Conservation (phyloP, 2,888 invertebrate species). For the Platycheirus rosarum region DNA sequence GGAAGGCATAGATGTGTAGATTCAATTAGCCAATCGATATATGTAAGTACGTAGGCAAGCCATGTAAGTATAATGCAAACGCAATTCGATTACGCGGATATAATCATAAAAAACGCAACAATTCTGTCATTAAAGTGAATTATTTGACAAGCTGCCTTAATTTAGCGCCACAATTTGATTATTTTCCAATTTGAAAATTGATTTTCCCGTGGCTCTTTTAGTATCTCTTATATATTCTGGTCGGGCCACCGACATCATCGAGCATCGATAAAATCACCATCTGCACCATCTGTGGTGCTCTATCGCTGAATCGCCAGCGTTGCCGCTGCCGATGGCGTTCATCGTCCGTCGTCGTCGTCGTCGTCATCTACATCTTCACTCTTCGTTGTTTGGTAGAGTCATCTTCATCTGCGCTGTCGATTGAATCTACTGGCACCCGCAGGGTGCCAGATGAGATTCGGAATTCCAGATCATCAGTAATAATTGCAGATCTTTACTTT, state of each 20-base stretch:
- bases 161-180: slow-evolving; percentile 75
- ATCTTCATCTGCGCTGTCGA: slow-evolving; percentile 69
- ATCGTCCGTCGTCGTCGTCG: neutral
- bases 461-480: slow-evolving; percentile 44
- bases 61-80: slow-evolving; percentile 24
- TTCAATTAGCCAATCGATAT: slow-evolving; percentile 41
- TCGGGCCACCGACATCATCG: slow-evolving; percentile 38
- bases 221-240: slow-evolving; percentile 14
- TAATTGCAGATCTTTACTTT: slow-evolving; percentile 58
- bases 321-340: neutral
- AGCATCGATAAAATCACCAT: slow-evolving; percentile 63
- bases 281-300: slow-evolving; percentile 37
- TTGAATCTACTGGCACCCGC: slow-evolving; percentile 69
- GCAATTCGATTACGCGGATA: slow-evolving; percentile 70
- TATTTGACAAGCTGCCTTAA: slow-evolving; percentile 75
- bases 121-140: slow-evolving; percentile 74
- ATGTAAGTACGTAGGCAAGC: slow-evolving; percentile 8
- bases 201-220: slow-evolving; percentile 52
- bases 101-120: slow-evolving; percentile 71
- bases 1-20: no score
- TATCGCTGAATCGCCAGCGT: slow-evolving; percentile 48
- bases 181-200: slow-evolving; percentile 74
- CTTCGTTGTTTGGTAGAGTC: slow-evolving; percentile 51
- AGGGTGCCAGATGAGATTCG: slow-evolving; percentile 71
- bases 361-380: slow-evolving; percentile 1